Percentiles rank a stretch among this genome's conserved stretches.
phyloP scores from a whole-genome alignment of 2,113 vertebrate genomes.

The Cathartes aura region DNA sequence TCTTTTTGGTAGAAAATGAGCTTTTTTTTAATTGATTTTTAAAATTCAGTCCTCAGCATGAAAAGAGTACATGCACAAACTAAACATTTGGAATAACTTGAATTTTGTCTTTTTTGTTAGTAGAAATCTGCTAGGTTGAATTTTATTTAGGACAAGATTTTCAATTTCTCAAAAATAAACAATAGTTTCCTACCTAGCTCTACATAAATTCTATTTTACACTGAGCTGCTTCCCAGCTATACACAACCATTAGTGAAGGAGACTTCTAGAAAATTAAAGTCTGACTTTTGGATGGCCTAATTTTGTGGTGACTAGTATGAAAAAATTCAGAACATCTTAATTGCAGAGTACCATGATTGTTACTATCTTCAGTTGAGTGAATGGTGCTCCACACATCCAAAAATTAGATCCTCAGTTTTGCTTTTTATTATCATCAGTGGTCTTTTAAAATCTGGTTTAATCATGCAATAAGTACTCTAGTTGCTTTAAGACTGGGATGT shows the following conservation, averaged over 20 bases:
- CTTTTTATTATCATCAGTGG: background rate
- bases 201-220: background rate
- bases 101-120: background rate
- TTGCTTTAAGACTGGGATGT: background rate
- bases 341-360: background rate
- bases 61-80: background rate
- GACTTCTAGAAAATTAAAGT: background rate
- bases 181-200: background rate
- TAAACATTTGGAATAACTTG: background rate
- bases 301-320: background rate
- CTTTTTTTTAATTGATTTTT: background rate
- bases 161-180: background rate
- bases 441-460: background rate
- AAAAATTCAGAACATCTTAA: background rate
- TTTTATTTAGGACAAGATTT: background rate
- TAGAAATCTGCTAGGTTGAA: background rate
- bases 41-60: background rate
- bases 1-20: background rate
- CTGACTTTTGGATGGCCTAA: background rate
- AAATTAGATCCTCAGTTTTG: background rate
- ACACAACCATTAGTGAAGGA: background rate
- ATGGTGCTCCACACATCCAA: background rate
- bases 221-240: background rate
- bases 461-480: background rate
- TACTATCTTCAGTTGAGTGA: background rate